Conservation (phyloP, 2,888 invertebrate genomes). For the Epsilonema sp. region DNA sequence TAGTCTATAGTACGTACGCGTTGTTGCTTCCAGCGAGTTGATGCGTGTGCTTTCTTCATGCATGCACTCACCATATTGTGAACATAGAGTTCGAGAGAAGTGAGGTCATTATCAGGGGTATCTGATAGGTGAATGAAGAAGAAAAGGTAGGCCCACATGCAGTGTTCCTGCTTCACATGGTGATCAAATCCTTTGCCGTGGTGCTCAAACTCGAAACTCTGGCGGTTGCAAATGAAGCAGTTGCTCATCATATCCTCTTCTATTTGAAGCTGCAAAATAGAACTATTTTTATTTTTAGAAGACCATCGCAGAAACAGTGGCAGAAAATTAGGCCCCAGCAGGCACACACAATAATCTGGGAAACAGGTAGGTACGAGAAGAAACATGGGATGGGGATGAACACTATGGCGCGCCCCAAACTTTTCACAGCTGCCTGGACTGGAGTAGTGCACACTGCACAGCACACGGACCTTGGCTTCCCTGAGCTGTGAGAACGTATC, state of each 20-base stretch:
- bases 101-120: slow-evolving; percentile 32
- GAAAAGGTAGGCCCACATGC: slow-evolving; percentile 34
- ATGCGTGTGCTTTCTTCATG: no score
- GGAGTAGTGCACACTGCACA: no score
- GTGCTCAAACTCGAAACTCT: slow-evolving; percentile 33
- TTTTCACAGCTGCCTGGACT: no score
- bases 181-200: slow-evolving; percentile 32
- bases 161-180: slow-evolving; percentile 31
- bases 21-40: neutral
- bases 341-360: neutral
- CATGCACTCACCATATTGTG: slow-evolving; percentile 23
- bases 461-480: slow-evolving; percentile 28
- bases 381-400: no score
- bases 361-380: no score
- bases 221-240: slow-evolving; percentile 32
- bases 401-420: no score
- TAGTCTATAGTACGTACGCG: no score
- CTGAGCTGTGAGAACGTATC: slow-evolving; percentile 33
- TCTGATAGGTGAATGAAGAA: slow-evolving; percentile 33
- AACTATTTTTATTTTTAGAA: neutral
- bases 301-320: no score
- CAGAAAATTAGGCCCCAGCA: neutral
- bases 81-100: slow-evolving; percentile 30
- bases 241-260: slow-evolving; percentile 32
- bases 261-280: slow-evolving; percentile 29